Conservation (phyloP, 2,888 invertebrate species). For the Drosophila anomalipes region DNA sequence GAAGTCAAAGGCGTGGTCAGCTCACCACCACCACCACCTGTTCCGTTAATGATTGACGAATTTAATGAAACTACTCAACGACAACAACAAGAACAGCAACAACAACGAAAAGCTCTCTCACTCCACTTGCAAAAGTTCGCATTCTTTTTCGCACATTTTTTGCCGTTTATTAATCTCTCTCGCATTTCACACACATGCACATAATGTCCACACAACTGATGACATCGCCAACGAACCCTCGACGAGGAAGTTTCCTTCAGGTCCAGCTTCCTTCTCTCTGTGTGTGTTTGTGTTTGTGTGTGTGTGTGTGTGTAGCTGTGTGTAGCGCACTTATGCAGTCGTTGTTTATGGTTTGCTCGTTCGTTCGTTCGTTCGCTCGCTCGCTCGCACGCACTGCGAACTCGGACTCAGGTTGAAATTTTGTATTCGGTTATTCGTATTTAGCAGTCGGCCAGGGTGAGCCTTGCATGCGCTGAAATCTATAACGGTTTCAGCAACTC, state of each 20-base stretch:
- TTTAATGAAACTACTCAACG: neutral
- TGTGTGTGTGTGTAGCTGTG: neutral
- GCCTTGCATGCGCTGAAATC: slow-evolving; percentile 30
- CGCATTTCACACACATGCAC: neutral
- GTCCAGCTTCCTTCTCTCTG: slow-evolving; percentile 4
- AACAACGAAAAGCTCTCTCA: neutral
- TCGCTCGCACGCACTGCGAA: slow-evolving; percentile 16
- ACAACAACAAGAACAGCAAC: neutral
- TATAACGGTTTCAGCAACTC: too few relatives aligned
- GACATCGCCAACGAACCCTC: slow-evolving; percentile 14
- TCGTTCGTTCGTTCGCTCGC: neutral
- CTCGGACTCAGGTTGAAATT: slow-evolving; percentile 6
- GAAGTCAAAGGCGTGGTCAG: slow-evolving; percentile 55
- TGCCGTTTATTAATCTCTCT: slow-evolving; percentile 9
- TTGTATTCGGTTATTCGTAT: slow-evolving; percentile 3
- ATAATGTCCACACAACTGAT: neutral
- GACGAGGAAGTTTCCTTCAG: slow-evolving; percentile 4
- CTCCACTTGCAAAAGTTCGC: neutral
- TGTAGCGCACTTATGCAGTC: slow-evolving; percentile 32
- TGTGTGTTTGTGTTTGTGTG: neutral
- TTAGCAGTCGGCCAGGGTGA: slow-evolving; percentile 16
- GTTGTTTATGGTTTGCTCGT: slow-evolving; percentile 8
- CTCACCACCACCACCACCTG: slow-evolving; percentile 23
- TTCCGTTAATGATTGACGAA: neutral
- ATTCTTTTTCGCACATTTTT: neutral